Evolutionary conservation across 2,113 vertebrate genomes (phyloP).

Genomic region (Spheniscus mendiculus): DNA sequence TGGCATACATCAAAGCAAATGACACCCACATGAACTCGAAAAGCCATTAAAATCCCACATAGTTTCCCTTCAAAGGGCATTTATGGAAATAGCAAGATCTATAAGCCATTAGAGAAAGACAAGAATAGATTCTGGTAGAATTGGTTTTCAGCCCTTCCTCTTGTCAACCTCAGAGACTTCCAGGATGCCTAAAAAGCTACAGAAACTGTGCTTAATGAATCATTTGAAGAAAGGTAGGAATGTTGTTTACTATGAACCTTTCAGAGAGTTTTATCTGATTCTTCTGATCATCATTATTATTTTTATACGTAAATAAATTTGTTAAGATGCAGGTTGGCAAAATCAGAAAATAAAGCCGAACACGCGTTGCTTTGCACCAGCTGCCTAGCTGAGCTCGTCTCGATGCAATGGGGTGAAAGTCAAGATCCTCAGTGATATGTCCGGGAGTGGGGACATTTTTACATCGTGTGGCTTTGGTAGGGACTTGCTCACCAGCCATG

Average conservation of each 20-base stretch:
- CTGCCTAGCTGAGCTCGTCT: neutral
- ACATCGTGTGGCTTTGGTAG: neutral
- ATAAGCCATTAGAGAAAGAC: constrained; percentile 45
- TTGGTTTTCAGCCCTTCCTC: neutral
- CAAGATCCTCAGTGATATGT: neutral
- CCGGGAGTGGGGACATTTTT: neutral
- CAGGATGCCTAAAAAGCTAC: neutral
- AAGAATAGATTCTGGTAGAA: constrained; percentile 26
- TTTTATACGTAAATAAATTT: neutral
- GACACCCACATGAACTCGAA: neutral
- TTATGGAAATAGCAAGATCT: constrained; percentile 52
- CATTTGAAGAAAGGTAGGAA: neutral
- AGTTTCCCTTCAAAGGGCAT: constrained; percentile 42
- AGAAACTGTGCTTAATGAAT: neutral
- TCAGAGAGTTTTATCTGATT: neutral
- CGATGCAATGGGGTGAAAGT: neutral
- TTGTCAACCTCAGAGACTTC: neutral
- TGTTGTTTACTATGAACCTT: neutral
- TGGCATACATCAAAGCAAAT: constrained; percentile 16
- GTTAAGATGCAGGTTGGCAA: neutral
- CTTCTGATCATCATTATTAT: neutral
- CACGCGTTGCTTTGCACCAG: neutral
- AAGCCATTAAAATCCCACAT: constrained; percentile 47
- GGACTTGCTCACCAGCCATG: neutral
- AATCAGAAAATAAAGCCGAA: neutral